Base-by-base conservation (phyloP, 1,140 invertebrate species). In the Drosophila rufa region DNA sequence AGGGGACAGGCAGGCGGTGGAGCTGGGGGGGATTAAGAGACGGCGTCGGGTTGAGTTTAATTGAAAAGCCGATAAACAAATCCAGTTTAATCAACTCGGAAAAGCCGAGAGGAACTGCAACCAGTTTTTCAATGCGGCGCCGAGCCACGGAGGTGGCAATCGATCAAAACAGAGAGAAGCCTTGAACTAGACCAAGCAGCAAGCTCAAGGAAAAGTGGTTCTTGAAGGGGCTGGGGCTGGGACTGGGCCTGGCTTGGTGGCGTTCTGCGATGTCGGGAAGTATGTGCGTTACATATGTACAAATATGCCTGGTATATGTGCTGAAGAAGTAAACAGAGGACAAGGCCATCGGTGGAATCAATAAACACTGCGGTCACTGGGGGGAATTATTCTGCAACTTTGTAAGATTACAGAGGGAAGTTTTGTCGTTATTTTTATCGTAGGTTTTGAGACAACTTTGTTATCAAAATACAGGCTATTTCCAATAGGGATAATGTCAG, bases 171-270 rank as follows among this genome's bases (percentile, higher is more conserved):
- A 73, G 53, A 56, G 8, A 36, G 64, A 70, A 59, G 61, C 77
- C 77, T 80, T 76, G 76, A 80, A 80, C 78, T 80, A 80, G 78
- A 80, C 76, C 78, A 66, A 79, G 68, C 78, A 60, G 56, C 51
- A 76, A 17, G 40, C 42, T 47, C 55, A 46, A 27, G 42, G 38
- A 48, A 61, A 43, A 61, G 58, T 50, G 74, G 62, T 33, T 40
- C 19, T 17, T 11, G 17, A 19, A 25, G 27, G 17, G 14, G 15
- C 33, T 14, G 9, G 57, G 22, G 56, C 9, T 27, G 38, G 25
- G 27, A 12, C 25, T 14, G 6, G 45, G 11, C 51, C 51, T 38
- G 40, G 40, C 36, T 56, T 40, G 53, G 53, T 55, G 51, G 50
- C 33, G 33, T 36, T 36, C 33, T 36, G 51, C 2, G 36, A 27